A percentile compares a stretch with the other conserved stretches of the same genome.
Conservation (phyloP, 1,140 invertebrate species). For the Agrypnia vestita region DNA sequence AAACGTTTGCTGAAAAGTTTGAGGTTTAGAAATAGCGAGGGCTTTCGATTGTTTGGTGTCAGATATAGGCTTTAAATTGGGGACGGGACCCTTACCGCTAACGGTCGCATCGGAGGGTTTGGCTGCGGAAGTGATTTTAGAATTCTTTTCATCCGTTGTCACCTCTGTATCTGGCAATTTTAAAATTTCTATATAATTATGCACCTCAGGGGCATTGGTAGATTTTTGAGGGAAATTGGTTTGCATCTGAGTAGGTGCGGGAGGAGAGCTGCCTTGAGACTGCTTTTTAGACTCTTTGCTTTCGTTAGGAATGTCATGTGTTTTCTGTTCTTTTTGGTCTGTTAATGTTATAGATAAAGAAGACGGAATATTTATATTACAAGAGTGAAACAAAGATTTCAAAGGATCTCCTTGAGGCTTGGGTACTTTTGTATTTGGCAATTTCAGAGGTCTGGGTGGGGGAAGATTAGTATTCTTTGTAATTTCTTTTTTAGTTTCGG, state of each 20-base stretch:
- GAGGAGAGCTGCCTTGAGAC: conserved; percentile 29
- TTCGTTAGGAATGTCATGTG: conserved; percentile 43
- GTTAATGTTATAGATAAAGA: conserved; percentile 76
- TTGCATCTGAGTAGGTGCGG: conserved; percentile 31
- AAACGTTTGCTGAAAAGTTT: conserved; percentile 73
- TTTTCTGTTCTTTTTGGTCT: conserved; percentile 69
- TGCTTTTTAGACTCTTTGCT: conserved; percentile 61
- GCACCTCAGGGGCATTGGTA: conserved; percentile 72
- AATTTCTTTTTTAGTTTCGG: conserved; percentile 41
- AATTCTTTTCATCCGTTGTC: conserved; percentile 63
- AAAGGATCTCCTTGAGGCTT: conserved; percentile 70
- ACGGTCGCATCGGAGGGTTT: conserved; percentile 61
- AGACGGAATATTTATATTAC: conserved; percentile 76
- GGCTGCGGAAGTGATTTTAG: conserved; percentile 62
- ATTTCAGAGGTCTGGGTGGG: conserved; percentile 35
- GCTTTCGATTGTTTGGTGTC: conserved; percentile 69
- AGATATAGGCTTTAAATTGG: conserved; percentile 72
- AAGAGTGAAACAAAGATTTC: conserved; percentile 74
- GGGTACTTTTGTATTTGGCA: conserved; percentile 37
- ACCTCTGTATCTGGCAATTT: conserved; percentile 72
- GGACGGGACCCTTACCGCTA: conserved; percentile 70
- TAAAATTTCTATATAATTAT: conserved; percentile 76
- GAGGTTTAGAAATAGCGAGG: conserved; percentile 66
- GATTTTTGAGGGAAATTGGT: conserved; percentile 57
- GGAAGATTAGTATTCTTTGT: background rate